A percentile compares a stretch with the other conserved stretches of the same genome.
Evolutionary conservation across 2,888 invertebrate species (phyloP).

Genomic region (Drosophila hawaiiensis): DNA sequence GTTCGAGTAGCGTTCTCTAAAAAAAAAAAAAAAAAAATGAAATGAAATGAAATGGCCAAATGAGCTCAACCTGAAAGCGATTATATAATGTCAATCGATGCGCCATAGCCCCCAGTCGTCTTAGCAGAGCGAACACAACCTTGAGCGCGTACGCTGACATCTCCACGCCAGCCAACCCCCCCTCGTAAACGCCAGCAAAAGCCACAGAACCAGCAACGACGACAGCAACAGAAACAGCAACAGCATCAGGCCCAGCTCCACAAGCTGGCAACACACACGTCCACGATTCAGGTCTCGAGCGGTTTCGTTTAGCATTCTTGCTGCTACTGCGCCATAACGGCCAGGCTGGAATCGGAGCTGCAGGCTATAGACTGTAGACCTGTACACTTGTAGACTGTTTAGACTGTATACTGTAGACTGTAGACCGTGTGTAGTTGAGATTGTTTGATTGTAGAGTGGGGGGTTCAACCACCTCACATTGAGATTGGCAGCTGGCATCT

Average conservation of each 20-base stretch:
- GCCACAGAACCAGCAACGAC: slow-evolving; percentile 23
- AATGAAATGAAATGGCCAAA: slow-evolving; percentile 36
- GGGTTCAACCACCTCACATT: slow-evolving; percentile 70
- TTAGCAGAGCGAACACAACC: slow-evolving; percentile 51
- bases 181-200: not conserved
- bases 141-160: slow-evolving; percentile 75
- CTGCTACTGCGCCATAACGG: slow-evolving; percentile 73
- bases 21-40: slow-evolving; percentile 11
- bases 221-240: slow-evolving; percentile 6
- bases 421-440: not conserved
- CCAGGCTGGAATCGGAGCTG: slow-evolving; percentile 39
- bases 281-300: slow-evolving; percentile 55
- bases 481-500: slow-evolving; percentile 5
- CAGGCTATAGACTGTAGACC: slow-evolving; percentile 28
- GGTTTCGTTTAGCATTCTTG: slow-evolving; percentile 75
- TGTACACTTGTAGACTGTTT: not conserved
- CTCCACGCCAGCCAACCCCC: slow-evolving; percentile 28
- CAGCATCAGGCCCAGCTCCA: slow-evolving; percentile 26
- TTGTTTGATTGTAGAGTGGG: not conserved
- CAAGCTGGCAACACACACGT: slow-evolving; percentile 56
- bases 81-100: slow-evolving; percentile 73
- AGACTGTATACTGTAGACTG: slow-evolving; percentile 10
- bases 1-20: slow-evolving; percentile 37
- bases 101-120: slow-evolving; percentile 53
- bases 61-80: slow-evolving; percentile 58